phyloP scores from a whole-genome alignment of 2,797 vertebrate species.

The Diceros bicornis region DNA sequence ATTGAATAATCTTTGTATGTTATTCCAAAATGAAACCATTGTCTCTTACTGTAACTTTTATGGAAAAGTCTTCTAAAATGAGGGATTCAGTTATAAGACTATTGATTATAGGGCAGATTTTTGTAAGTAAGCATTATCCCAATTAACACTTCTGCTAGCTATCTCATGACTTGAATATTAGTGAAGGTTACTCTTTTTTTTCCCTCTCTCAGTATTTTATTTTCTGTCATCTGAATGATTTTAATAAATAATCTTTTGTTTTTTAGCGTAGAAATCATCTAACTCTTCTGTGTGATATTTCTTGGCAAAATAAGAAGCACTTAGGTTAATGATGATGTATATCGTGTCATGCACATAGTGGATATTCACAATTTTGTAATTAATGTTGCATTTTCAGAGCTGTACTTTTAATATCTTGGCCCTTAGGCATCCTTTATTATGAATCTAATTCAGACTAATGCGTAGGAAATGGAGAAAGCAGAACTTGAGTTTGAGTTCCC shows the following conservation, averaged over 20 bases:
- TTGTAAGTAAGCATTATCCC: constrained; percentile 13
- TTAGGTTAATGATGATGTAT: not conserved
- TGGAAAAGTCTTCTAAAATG: constrained; percentile 14
- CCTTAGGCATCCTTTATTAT: not conserved
- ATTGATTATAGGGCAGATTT: not conserved
- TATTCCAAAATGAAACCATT: constrained; percentile 46
- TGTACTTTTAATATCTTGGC: not conserved
- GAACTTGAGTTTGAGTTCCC: not conserved
- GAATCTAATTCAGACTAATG: not conserved
- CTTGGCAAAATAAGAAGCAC: constrained; percentile 49
- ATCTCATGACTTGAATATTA: constrained; percentile 45
- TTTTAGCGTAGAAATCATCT: constrained; percentile 65
- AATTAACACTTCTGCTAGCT: constrained; percentile 33
- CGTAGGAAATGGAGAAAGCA: not conserved
- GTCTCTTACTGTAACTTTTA: constrained; percentile 20
- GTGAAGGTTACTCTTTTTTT: not conserved
- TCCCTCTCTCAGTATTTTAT: not conserved
- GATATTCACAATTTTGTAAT: constrained; percentile 28
- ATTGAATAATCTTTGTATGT: constrained; percentile 28
- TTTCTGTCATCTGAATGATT: constrained; percentile 48
- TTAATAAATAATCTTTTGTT: constrained; percentile 51
- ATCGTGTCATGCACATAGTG: not conserved
- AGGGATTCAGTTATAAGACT: constrained; percentile 16
- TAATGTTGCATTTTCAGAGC: constrained; percentile 58
- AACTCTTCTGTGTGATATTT: constrained; percentile 55